Conservation (phyloP, 2,888 invertebrate species). For the Eristalis intricaria region DNA sequence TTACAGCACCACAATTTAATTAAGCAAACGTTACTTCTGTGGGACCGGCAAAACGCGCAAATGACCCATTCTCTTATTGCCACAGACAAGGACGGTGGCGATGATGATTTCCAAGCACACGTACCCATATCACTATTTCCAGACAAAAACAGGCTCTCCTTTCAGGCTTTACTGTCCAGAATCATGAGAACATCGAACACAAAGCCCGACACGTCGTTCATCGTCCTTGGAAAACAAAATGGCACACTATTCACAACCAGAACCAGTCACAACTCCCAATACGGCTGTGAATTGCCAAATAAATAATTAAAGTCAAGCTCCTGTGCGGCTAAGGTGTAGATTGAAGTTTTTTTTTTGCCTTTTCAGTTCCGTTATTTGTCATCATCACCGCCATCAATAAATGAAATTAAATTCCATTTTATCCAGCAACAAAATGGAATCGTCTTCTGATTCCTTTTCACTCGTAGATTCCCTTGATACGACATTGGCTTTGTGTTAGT, state of each 20-base stretch:
- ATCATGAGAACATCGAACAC: slow-evolving; percentile 32
- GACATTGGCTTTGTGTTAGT: neutral
- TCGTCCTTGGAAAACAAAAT: slow-evolving; percentile 32
- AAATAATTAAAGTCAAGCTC: slow-evolving; percentile 33
- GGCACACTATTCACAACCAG: neutral
- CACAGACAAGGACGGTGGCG: slow-evolving; percentile 2
- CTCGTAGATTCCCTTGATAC: neutral
- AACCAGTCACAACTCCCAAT: slow-evolving; percentile 33
- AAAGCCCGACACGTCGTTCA: neutral
- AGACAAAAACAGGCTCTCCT: slow-evolving; percentile 26
- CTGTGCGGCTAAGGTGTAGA: neutral
- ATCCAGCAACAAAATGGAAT: slow-evolving; percentile 18
- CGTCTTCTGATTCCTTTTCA: neutral
- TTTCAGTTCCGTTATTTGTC: slow-evolving; percentile 44
- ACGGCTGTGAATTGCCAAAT: slow-evolving; percentile 43
- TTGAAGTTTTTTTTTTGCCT: slow-evolving; percentile 2
- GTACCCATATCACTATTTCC: no score
- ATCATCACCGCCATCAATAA: slow-evolving; percentile 61
- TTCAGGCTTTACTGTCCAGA: slow-evolving; percentile 19
- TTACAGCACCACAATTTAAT: slow-evolving; percentile 40
- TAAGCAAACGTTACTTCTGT: slow-evolving; percentile 39
- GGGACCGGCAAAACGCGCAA: slow-evolving; percentile 25
- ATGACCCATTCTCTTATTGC: slow-evolving; percentile 29
- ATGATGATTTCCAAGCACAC: slow-evolving; percentile 28
- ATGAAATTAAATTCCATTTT: slow-evolving; percentile 65